phyloP scores from a whole-genome alignment of 2,888 invertebrate species.

The Erannis defoliaria region DNA sequence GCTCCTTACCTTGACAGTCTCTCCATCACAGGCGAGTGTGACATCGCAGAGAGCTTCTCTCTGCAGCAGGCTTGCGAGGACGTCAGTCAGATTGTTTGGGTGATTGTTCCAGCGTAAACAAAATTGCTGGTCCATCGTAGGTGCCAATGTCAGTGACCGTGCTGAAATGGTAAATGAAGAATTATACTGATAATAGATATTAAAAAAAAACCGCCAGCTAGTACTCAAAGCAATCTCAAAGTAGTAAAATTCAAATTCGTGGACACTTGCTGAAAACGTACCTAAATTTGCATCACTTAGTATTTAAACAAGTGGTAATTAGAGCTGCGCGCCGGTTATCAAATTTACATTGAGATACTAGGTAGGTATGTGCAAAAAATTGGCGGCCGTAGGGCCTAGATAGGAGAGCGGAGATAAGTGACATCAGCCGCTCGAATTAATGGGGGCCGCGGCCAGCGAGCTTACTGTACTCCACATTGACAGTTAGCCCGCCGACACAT shows the following conservation, averaged over 20 bases:
- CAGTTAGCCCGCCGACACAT: slow-evolving; percentile 86
- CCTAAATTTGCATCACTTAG: slow-evolving; percentile 68
- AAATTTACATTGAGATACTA: slow-evolving; percentile 78
- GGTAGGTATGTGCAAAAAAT: slow-evolving; percentile 75
- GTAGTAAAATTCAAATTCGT: slow-evolving; percentile 54
- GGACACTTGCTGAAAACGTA: slow-evolving; percentile 61
- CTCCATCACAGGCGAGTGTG: slow-evolving; percentile 96
- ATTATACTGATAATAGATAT: slow-evolving; percentile 27
- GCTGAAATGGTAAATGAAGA: slow-evolving; percentile 66
- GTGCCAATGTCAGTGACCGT: slow-evolving; percentile 86
- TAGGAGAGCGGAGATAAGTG: slow-evolving; percentile 85
- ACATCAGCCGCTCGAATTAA: slow-evolving; percentile 86
- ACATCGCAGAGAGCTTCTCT: slow-evolving; percentile 97
- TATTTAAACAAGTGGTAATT: slow-evolving; percentile 76
- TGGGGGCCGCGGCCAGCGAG: slow-evolving; percentile 85
- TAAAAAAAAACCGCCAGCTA: slow-evolving; percentile 35
- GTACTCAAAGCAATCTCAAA: slow-evolving; percentile 54
- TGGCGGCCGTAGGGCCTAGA: slow-evolving; percentile 86
- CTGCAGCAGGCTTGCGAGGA: slow-evolving; percentile 94
- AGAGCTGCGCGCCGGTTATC: slow-evolving; percentile 78
- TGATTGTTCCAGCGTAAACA: slow-evolving; percentile 98
- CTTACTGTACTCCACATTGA: slow-evolving; percentile 87
- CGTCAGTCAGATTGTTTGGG: slow-evolving; percentile 96
- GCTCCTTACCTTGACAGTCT: slow-evolving; percentile 91
- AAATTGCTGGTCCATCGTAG: slow-evolving; percentile 93